Percentiles rank a stretch among this genome's conserved stretches.
phyloP scores from a whole-genome alignment of 2,113 vertebrate species.

The Helogale parvula region DNA sequence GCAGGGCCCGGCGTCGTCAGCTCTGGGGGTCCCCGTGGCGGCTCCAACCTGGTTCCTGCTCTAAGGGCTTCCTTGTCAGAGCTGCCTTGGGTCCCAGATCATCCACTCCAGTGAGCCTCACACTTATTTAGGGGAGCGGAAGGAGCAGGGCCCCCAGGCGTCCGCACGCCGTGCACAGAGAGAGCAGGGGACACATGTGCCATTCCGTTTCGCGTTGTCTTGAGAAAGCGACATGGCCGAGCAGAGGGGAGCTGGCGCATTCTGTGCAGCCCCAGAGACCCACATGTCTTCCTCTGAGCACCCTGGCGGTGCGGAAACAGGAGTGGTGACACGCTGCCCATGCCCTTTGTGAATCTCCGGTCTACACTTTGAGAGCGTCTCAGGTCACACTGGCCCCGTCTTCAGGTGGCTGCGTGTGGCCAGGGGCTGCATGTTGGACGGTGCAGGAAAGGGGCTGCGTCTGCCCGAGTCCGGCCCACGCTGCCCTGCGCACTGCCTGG shows the following conservation, averaged over 20 bases:
- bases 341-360: no score
- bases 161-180: rapidly evolving
- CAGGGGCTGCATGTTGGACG: not conserved
- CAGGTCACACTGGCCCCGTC: not conserved
- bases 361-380: not conserved
- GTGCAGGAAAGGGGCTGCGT: rapidly evolving
- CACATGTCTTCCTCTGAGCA: not conserved
- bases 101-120: not conserved
- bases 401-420: not conserved
- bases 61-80: not conserved
- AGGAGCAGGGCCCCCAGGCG: not conserved
- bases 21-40: not conserved
- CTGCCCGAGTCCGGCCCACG: not conserved
- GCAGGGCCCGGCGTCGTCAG: not conserved
- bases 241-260: rapidly evolving
- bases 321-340: rapidly evolving
- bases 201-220: rapidly evolving
- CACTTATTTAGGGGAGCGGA: not conserved
- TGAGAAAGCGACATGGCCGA: not conserved
- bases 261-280: rapidly evolving
- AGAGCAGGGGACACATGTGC: not conserved
- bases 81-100: not conserved
- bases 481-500: not conserved
- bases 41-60: not conserved
- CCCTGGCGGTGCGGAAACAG: rapidly evolving